Base-by-base conservation (phyloP, 2,797 vertebrate species). In the Poecilia picta region DNA sequence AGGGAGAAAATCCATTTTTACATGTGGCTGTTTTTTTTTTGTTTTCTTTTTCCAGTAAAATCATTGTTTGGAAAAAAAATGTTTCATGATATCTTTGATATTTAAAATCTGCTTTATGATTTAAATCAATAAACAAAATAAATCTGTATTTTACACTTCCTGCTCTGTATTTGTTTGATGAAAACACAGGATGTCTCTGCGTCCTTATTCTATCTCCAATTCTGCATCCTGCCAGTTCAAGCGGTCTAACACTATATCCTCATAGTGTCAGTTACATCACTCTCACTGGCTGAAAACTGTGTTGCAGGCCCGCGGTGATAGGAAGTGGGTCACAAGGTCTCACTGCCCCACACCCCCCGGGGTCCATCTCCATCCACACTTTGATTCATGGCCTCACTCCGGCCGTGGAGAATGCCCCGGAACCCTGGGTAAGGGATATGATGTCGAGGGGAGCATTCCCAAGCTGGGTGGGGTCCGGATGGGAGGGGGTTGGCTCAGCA, bases 261-360 rank as follows among this genome's bases (percentile, higher is more conserved):
- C 62, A 4, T 75, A 66, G 55, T 73, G 59, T 73, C 53, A 53
- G 20, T 80, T 80, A 75, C 66, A 80, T 79, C 36, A 75, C 46
- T 62, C 16, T 55, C n/a, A 20, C 33, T 20, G n/a, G 41, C 62
- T 45, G 74, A 28, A 41, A 75, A 51, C 18, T 43, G 47, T n/a
- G 62, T 23, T 64, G 36, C 25, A 55, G 77, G 62, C 62, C 33
- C 0, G 2, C 6, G 43, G 78, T 47, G 73, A 70, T 18, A 41
- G 78, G 74, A 90, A 89, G 80, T 90, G 77, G 89, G 85, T 85
- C 83, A 88, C n/a, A 20, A 81, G 78, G 70, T 83, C 68, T 41
- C 31, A 5, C n/a, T 73, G 82, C 33, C 33, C 33, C 33, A 1
- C 33, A 79, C 84, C 45, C 20, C 86, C 41, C 12, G 11, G 77